Evolutionary conservation across 2,888 invertebrate species (phyloP), one percentile per base, ranked within the genome.

Genomic region (Ceriagrion tenellum): DNA sequence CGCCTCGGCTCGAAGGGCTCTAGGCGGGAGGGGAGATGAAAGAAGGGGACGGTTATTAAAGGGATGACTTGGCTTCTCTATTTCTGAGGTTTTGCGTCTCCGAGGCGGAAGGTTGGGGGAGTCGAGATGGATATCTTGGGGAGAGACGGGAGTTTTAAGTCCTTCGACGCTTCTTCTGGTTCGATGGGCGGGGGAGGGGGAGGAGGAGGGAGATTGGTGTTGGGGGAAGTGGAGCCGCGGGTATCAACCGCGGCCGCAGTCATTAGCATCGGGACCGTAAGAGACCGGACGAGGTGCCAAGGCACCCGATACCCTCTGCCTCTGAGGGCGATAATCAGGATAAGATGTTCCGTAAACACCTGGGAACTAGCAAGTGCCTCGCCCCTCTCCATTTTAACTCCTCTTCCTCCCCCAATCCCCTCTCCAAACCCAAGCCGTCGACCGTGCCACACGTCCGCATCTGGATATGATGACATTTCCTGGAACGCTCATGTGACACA

Each of bases 241-340:
- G 13, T 56, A 56, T 35, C 91, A 35, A 20, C 40, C 35, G 26
- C 69, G 93, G 40, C 35, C 30, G n/a, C 47, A 63, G 63, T 74
- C 81, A 93, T 93, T 69, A 93, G 47, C 91, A 40, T 40, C 56
- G 59, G 59, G 91, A 63, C 59, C 56, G 59, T 91, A 63, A 93
- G 69, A 35, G 56, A 16, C 93, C 35, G 16, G 23, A 63, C 40
- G 56, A 74, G 74, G 74, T 30, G 90, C 56, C 56, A 91, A 35
- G 35, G 59, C 35, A 59, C 56, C 56, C 23, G 63, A 93, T 93
- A 93, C 47, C 93, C 69, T 59, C 69, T 20, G 59, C 59, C 59
- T 18, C 69, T 23, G 81, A 13, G 30, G 18, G 81, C 93, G 69
- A 93, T 93, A 93, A 93, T 40, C 40, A 93, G n/a, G 47, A 93